phyloP scores from a whole-genome alignment of 2,113 vertebrate genomes.

The Laterallus jamaicensis region DNA sequence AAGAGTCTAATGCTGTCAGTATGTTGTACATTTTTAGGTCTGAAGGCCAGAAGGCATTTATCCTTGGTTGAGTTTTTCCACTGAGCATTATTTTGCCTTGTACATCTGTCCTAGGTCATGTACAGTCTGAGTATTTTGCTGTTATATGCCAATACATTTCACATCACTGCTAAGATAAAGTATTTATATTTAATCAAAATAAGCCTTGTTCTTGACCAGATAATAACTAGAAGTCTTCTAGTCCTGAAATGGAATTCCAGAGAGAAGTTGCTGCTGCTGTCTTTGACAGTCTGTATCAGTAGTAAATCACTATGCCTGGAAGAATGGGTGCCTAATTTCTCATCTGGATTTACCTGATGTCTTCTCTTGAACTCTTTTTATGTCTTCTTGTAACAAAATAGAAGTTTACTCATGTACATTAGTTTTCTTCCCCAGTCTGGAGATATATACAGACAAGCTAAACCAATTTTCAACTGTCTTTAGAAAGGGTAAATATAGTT shows the following conservation, averaged over 20 bases:
- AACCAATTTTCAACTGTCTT: neutral
- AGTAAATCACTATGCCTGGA: neutral
- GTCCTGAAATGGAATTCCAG: neutral
- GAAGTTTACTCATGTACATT: neutral
- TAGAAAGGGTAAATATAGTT: neutral
- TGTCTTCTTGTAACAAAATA: neutral
- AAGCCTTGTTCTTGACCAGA: neutral
- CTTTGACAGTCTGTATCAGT: neutral
- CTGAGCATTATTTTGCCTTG: neutral
- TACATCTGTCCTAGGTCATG: neutral
- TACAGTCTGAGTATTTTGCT: neutral
- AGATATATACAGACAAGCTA: neutral
- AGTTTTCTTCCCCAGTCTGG: neutral
- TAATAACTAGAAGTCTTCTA: neutral
- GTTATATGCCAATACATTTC: neutral
- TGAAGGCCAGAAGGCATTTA: neutral
- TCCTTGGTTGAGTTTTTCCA: neutral
- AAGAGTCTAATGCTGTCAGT: neutral
- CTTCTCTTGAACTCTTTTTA: neutral
- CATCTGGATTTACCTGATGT: neutral
- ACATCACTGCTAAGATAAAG: neutral
- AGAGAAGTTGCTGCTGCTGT: neutral
- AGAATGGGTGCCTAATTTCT: neutral
- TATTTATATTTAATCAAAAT: neutral
- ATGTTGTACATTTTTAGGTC: neutral